phyloP scores from a whole-genome alignment of 2,113 vertebrate genomes.

The Plecturocebus donacophilus region DNA sequence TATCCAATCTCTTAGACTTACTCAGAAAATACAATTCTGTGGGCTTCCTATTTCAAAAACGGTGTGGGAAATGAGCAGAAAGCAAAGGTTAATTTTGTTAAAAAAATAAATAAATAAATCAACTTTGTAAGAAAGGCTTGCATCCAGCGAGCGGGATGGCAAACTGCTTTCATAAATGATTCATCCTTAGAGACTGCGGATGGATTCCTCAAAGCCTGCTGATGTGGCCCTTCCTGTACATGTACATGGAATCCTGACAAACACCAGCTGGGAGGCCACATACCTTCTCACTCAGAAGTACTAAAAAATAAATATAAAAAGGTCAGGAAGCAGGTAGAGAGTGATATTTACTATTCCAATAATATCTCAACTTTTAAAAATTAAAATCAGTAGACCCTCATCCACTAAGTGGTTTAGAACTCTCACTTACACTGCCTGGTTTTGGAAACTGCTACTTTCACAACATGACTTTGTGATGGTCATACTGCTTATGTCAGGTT shows the following conservation, averaged over 20 bases:
- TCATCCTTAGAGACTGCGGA: constrained; percentile 1
- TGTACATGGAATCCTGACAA: rapidly evolving
- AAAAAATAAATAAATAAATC: neutral
- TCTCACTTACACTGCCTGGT: neutral
- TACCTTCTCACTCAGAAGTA: too few relatives aligned
- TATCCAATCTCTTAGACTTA: neutral
- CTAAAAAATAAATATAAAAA: neutral
- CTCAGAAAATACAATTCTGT: neutral
- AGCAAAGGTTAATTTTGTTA: constrained; percentile 17
- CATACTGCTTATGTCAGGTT: neutral
- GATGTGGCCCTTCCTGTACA: neutral
- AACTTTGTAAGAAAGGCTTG: neutral
- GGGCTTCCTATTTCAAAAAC: neutral
- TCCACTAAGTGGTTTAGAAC: neutral
- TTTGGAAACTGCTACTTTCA: neutral
- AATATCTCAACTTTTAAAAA: neutral
- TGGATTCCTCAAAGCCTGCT: neutral
- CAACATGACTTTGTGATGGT: neutral
- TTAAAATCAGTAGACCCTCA: neutral
- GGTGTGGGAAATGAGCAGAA: neutral
- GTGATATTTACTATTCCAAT: neutral
- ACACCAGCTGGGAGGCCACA: rapidly evolving
- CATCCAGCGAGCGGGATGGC: neutral
- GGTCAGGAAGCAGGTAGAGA: neutral
- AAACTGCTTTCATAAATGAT: constrained; percentile 59